Base-by-base conservation (phyloP, 2,113 vertebrate species). In the Melanerpes aurifrons region DNA sequence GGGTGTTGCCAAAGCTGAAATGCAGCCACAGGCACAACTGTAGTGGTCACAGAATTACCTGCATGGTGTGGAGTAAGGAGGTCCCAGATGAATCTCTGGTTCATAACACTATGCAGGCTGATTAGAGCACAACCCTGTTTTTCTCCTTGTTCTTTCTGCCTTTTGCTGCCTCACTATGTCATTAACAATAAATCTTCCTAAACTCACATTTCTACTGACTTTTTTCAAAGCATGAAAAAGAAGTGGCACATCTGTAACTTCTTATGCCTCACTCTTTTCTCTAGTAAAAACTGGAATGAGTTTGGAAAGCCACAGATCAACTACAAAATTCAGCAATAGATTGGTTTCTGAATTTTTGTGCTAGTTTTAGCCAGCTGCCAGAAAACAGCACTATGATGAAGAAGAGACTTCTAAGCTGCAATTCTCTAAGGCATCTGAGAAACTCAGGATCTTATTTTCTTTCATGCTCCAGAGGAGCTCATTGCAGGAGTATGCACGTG, bases 1-100 rank as follows among this genome's bases (percentile, higher is more conserved):
- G 47, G 57, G 69, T 70, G 76, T 96, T 95, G 69, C 87, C 43
- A 2, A 83, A 88, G 82, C 53, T 62, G 82, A 32, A 80, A 77
- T 81, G 43, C 66, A 89, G 48, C 47, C 7, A 1, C 53, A 54
- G 82, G 75, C 78, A 82, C 28, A 68, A 47, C 84, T 67, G 61
- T 29, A 48, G 72, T 80, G 79, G 82, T 45, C 82, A 86, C n/a
- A 71, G 71, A 67, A 90, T 18, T 40, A 40, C 57, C 50, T 62
- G 26, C 45, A 16, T 9, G 12, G 32, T 35, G 28, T 32, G 53
- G 45, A 64, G 22, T 12, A 20, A 78, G 69, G 43, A 62, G 26
- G 12, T 57, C 17, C 50, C 61, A 37, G 31, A 50, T 85, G 15
- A 73, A 54, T 64, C 10, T 45, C 43, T 32, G 68, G 18, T 50